Base-by-base conservation (phyloP, 2,888 invertebrate species). In the Ennomos erosarius region DNA sequence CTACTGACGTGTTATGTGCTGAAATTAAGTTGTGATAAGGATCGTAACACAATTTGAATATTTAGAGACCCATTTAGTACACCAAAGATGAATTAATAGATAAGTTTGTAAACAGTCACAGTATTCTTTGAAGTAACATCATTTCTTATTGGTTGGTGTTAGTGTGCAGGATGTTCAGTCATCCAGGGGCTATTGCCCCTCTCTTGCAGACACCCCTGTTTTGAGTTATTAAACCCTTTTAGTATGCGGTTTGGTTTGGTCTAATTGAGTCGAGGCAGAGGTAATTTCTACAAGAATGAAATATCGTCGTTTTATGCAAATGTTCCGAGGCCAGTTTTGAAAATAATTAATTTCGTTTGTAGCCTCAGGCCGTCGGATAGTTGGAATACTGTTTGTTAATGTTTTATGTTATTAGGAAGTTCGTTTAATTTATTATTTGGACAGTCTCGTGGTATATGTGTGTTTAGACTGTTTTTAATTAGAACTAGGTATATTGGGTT, bases 241-340 rank as follows among this genome's bases (percentile, higher is more conserved):
- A 88, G 85, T 86, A 87, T 87, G 78, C 87, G 78, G 77, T 77
- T 82, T 78, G 84, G 81, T 84, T 84, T 79, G 78, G 73, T 75
- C 88, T 88, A 90, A 89, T 90, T 89, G 87, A 88, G 89, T 82
- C 77, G 84, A 85, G 81, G 75, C 82, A 81, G 81, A 87, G 87
- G 89, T 90, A 90, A 91, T 88, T 88, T 84, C 84, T 82, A 82
- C 82, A 77, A 77, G 73, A 71, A 81, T 92, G 88, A 92, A 84
- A 84, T 89, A 92, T 91, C 80, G 85, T 85, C 82, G 75, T 87
- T 89, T 91, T 88, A 92, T 92, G 91, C 90, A 88, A 91, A 92
- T 91, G 82, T 59, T 68, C 72, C 53, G 70, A 69, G 76, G 77
- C 79, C 71, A 69, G 84, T 76, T 83, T 82, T 75, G 80, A 78